Evolutionary conservation across 2,113 vertebrate genomes (phyloP).

Genomic region (Lycaon pictus): DNA sequence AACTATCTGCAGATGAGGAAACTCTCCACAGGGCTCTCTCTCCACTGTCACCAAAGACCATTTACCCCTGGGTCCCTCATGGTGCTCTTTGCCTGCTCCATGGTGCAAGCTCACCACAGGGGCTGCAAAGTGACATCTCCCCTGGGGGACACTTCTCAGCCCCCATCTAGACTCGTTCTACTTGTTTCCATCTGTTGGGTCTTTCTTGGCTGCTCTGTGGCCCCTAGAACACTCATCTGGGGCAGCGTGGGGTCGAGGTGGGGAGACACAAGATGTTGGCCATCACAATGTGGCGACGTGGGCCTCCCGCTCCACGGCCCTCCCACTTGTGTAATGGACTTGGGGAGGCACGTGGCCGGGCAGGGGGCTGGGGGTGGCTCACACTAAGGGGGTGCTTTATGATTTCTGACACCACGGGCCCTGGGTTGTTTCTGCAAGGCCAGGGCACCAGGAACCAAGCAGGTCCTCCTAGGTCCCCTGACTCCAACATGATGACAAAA

Average conservation of each 20-base stretch:
- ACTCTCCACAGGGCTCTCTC: background rate
- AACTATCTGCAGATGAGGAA: background rate
- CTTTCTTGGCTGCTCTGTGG: background rate
- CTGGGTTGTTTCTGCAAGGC: background rate
- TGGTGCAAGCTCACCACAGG: background rate
- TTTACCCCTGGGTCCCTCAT: background rate
- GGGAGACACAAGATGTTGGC: background rate
- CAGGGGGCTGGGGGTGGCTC: background rate
- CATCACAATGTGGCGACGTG: rapidly evolving
- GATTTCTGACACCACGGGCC: background rate
- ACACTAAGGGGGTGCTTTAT: background rate
- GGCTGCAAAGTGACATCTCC: background rate
- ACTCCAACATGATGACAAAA: slow-evolving; percentile 57
- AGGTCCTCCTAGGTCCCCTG: background rate
- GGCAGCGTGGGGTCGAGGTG: background rate
- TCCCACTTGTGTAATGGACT: background rate
- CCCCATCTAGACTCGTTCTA: background rate
- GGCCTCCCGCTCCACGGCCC: background rate
- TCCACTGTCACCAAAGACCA: background rate
- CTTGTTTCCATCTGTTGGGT: background rate
- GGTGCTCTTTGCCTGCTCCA: background rate
- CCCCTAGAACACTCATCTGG: background rate
- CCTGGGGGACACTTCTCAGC: background rate
- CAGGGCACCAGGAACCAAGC: background rate
- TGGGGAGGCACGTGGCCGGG: background rate